Conservation (phyloP, 2,113 vertebrate genomes). For the Mesoclemmys tuberculata region DNA sequence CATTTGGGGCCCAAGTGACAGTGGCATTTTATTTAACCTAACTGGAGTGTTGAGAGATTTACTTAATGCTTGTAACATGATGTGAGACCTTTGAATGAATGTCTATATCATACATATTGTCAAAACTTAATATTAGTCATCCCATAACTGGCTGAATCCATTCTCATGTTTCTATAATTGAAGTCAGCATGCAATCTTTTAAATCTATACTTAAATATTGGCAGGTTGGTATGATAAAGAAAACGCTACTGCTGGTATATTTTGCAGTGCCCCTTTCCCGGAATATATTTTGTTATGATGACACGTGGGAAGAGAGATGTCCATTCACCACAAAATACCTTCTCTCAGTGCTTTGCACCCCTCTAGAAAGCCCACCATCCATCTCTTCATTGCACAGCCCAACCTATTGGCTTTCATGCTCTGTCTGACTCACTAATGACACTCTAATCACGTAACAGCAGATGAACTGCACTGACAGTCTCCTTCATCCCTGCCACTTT, state of each 20-base stretch:
- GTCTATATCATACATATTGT: slow-evolving; percentile 58
- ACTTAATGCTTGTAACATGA: slow-evolving; percentile 43
- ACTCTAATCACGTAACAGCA: not conserved
- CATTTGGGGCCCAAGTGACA: not conserved
- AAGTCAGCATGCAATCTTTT: slow-evolving; percentile 44
- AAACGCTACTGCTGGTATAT: not conserved
- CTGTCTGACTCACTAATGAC: fast-evolving
- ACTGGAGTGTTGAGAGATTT: slow-evolving; percentile 24
- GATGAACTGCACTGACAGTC: not conserved
- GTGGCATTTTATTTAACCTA: slow-evolving; percentile 42
- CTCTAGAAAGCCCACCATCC: not conserved
- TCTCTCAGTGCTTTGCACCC: not conserved
- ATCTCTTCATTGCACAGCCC: not conserved
- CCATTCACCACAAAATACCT: slow-evolving; percentile 32
- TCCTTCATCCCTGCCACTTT: not conserved
- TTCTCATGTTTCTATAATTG: slow-evolving; percentile 29
- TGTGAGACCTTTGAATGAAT: slow-evolving; percentile 65
- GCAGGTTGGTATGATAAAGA: slow-evolving; percentile 44
- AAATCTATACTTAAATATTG: slow-evolving; percentile 51
- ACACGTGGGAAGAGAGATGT: not conserved
- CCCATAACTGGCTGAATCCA: not conserved
- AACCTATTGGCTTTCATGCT: fast-evolving
- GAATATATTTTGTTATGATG: not conserved
- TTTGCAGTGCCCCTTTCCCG: not conserved
- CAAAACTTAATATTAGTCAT: slow-evolving; percentile 32